These are phyloP conservation scores for Cricetomys ansorgei DNA, from an alignment of 2,113 vertebrate species.

Conservation along the genomic window DNA sequence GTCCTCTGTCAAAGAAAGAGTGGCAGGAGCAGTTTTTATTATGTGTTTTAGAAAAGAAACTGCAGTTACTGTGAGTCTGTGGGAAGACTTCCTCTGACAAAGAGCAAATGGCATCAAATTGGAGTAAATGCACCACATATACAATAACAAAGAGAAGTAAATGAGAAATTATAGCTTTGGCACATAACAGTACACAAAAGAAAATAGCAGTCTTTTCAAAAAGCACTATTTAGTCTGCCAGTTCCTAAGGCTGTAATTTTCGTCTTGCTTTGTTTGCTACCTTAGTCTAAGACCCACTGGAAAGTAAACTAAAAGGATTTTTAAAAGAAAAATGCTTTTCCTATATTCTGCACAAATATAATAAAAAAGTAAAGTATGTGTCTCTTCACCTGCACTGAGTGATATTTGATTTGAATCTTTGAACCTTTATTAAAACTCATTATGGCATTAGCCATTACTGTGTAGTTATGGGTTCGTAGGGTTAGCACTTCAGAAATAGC, in stretches of 20 bases:
- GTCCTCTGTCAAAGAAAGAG: constrained; percentile 58
- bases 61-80: constrained; percentile 7
- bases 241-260: constrained; percentile 69
- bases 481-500: neutral
- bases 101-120: constrained; percentile 72
- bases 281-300: constrained; percentile 50
- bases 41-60: constrained; percentile 49
- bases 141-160: constrained; percentile 70
- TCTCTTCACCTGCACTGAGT: constrained; percentile 30
- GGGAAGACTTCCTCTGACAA: constrained; percentile 54
- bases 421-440: constrained; percentile 36
- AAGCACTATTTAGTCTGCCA: constrained; percentile 66
- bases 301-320: constrained; percentile 64
- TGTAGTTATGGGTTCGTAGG: neutral
- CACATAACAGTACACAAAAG: constrained; percentile 66
- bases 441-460: constrained; percentile 42
- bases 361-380: neutral
- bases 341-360: neutral
- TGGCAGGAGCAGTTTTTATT: constrained; percentile 56
- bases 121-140: constrained; percentile 57
- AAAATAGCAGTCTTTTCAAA: constrained; percentile 65
- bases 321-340: neutral
- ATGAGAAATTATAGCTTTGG: constrained; percentile 77
- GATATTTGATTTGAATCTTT: constrained; percentile 42
- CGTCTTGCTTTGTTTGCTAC: constrained; percentile 65